These are phyloP conservation scores for Latrodectus hesperus DNA, from an alignment of 2,888 invertebrate species.

Conservation along the genomic window DNA sequence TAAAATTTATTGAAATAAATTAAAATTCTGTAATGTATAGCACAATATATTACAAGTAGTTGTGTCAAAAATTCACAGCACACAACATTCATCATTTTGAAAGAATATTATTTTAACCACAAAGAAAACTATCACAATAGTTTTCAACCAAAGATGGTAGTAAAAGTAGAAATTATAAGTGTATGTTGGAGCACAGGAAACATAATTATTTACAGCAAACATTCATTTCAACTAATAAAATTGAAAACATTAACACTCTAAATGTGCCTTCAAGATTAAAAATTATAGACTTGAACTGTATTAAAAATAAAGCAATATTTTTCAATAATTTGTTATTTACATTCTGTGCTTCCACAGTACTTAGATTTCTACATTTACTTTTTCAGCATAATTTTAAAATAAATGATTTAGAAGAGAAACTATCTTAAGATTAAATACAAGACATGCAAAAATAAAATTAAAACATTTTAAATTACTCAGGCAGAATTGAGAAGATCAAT, in stretches of 20 bases:
- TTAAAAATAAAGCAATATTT: conserved; percentile 55
- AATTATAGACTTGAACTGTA: conserved; percentile 5
- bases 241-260: no score
- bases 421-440: no score
- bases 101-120: conserved; percentile 38
- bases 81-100: conserved; percentile 34
- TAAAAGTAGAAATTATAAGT: conserved; percentile 55
- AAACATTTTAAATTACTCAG: no score
- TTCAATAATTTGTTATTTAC: conserved; percentile 44
- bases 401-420: no score
- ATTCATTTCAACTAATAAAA: neutral
- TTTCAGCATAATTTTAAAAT: no score
- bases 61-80: conserved; percentile 42
- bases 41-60: conserved; percentile 67
- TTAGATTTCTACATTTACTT: conserved; percentile 52
- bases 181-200: neutral
- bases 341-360: conserved; percentile 6
- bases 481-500: no score
- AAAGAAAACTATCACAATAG: conserved; percentile 7
- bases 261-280: neutral
- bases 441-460: no score
- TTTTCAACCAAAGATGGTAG: conserved; percentile 49
- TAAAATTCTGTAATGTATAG: conserved; percentile 67
- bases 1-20: conserved; percentile 68
- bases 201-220: neutral